Percentiles rank a stretch among this genome's conserved stretches.
phyloP scores from a whole-genome alignment of 2,113 vertebrate species.

The Sinocyclocheilus anshuiensis region DNA sequence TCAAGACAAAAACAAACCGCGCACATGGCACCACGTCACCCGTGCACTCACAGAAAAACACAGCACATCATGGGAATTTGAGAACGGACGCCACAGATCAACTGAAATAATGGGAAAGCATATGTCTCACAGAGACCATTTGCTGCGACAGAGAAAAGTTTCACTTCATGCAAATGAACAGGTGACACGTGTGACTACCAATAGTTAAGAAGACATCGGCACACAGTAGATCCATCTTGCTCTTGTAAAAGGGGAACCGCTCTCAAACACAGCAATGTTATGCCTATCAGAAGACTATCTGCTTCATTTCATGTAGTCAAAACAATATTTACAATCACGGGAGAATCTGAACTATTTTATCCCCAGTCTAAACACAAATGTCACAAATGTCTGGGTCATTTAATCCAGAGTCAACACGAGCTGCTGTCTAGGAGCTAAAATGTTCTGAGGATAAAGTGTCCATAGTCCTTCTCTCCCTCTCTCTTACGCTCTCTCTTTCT shows the following conservation, averaged over 20 bases:
- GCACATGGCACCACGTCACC: slow-evolving; percentile 28
- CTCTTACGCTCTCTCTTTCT: slow-evolving; percentile 16
- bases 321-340: slow-evolving; percentile 41
- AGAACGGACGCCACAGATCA: slow-evolving; percentile 2
- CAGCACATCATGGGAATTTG: slow-evolving; percentile 17
- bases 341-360: slow-evolving; percentile 46
- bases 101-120: background rate
- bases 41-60: slow-evolving; percentile 13
- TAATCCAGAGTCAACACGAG: slow-evolving; percentile 44
- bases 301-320: slow-evolving; percentile 39
- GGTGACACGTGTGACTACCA: background rate
- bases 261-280: background rate
- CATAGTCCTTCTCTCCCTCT: background rate
- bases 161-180: background rate
- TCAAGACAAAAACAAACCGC: slow-evolving; percentile 40
- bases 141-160: background rate
- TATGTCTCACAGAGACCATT: background rate
- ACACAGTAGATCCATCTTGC: background rate
- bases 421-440: slow-evolving; percentile 16
- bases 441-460: slow-evolving; percentile 42
- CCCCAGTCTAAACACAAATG: slow-evolving; percentile 44
- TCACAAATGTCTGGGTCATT: slow-evolving; percentile 45
- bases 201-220: background rate
- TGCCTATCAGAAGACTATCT: slow-evolving; percentile 28
- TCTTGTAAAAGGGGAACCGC: background rate